Evolutionary conservation across 2,888 invertebrate species (phyloP).

Genomic region (Diachrysia chrysitis): DNA sequence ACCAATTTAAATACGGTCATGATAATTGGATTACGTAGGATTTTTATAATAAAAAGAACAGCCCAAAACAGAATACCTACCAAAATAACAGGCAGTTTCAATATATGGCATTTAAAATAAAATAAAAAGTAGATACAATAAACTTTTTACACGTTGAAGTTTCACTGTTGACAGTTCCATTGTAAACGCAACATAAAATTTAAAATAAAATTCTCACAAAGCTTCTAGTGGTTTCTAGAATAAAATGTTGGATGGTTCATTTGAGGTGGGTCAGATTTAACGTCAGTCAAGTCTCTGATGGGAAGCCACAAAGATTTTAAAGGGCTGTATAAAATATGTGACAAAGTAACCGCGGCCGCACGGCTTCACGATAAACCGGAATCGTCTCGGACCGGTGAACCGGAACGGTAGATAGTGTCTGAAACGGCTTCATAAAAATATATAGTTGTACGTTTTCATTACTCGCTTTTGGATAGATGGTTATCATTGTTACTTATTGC

Average conservation of each 20-base stretch:
- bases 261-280: conserved; percentile 9
- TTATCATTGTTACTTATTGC: conserved; percentile 37
- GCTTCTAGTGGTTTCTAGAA: not conserved
- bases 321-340: conserved; percentile 60
- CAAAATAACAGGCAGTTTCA: not conserved
- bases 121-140: not conserved
- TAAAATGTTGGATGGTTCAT: conserved; percentile 11
- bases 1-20: too few relatives aligned
- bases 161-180: not conserved
- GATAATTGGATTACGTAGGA: too few relatives aligned
- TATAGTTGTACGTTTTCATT: conserved; percentile 50
- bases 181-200: conserved; percentile 13
- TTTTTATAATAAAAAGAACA: not conserved
- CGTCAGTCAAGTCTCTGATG: conserved; percentile 26
- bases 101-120: not conserved
- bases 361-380: conserved; percentile 59
- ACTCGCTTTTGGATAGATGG: conserved; percentile 36
- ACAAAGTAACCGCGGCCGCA: conserved; percentile 60
- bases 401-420: conserved; percentile 69
- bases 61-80: not conserved
- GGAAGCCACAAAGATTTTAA: conserved; percentile 50
- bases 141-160: conserved; percentile 15
- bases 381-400: conserved; percentile 66
- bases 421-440: conserved; percentile 65
- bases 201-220: conserved; percentile 27